phyloP scores from a whole-genome alignment of 92 coral and sea anemone genomes.

The Montipora capitata region DNA sequence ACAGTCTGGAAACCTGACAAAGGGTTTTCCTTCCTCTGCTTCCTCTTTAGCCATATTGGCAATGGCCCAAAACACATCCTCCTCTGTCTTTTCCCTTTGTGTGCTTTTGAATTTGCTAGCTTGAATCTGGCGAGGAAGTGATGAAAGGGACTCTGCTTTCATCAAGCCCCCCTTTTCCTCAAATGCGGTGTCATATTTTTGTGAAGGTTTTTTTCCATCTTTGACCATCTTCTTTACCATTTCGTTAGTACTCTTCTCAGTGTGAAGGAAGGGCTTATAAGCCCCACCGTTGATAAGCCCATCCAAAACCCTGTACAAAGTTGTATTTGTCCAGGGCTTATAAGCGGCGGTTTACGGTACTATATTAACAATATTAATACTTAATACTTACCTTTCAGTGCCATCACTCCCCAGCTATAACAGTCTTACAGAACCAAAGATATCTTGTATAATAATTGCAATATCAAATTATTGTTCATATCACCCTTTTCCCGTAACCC shows the following conservation, averaged over 20 bases:
- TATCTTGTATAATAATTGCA: too few relatives aligned
- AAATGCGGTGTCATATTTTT: conserved; percentile 4
- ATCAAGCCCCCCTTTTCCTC: conserved; percentile 33
- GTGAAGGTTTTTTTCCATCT: conserved; percentile 12
- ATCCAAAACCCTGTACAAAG: too few relatives aligned
- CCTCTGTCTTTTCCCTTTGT: background rate
- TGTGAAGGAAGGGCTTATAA: conserved; percentile 26
- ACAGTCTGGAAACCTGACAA: conserved; percentile 25
- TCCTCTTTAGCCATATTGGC: conserved; percentile 21
- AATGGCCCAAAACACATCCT: conserved; percentile 26
- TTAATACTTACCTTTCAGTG: too few relatives aligned
- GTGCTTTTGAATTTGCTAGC: conserved; percentile 5
- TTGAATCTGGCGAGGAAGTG: conserved; percentile 22
- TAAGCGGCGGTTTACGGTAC: too few relatives aligned
- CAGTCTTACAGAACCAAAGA: too few relatives aligned
- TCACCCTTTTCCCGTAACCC: too few relatives aligned
- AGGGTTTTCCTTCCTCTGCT: conserved; percentile 6
- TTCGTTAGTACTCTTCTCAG: conserved; percentile 35
- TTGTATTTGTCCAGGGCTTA: too few relatives aligned
- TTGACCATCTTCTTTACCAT: conserved; percentile 20
- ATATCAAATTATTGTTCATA: too few relatives aligned
- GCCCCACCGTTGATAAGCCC: too few relatives aligned
- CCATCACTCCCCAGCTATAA: too few relatives aligned
- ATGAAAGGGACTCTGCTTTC: conserved; percentile 29
- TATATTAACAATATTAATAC: too few relatives aligned